phyloP scores from a whole-genome alignment of 2,888 invertebrate genomes.

The Subacronicta megacephala region DNA sequence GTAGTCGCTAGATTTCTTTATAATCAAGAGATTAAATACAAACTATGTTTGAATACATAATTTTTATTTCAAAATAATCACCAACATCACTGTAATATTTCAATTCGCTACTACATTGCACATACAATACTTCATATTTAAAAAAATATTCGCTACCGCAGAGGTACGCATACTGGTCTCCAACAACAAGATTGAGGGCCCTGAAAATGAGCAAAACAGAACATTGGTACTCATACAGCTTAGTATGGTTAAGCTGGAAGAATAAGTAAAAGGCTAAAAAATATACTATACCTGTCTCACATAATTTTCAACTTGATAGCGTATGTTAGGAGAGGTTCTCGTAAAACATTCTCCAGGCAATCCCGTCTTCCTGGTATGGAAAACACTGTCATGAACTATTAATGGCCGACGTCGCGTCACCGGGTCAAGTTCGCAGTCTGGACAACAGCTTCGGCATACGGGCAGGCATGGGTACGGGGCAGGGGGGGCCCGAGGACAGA shows the following conservation, averaged over 20 bases:
- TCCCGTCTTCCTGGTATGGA: slow-evolving; percentile 74
- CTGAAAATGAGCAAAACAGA: slow-evolving; percentile 57
- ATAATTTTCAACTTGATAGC: slow-evolving; percentile 76
- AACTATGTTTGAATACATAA: neutral
- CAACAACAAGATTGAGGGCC: slow-evolving; percentile 72
- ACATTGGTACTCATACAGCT: neutral
- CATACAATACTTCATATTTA: slow-evolving; percentile 13
- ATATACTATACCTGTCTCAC: slow-evolving; percentile 71
- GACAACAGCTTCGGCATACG: slow-evolving; percentile 82
- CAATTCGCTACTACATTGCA: slow-evolving; percentile 18
- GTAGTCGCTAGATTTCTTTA: neutral
- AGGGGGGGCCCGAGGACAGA: slow-evolving; percentile 83
- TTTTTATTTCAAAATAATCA: slow-evolving; percentile 32
- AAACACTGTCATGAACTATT: slow-evolving; percentile 89
- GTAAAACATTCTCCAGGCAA: slow-evolving; percentile 70
- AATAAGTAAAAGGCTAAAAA: neutral
- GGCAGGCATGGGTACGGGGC: slow-evolving; percentile 85
- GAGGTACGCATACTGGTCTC: slow-evolving; percentile 69
- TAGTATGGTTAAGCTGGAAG: neutral
- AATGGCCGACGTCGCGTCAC: slow-evolving; percentile 89
- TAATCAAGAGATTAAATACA: neutral
- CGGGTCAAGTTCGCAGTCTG: slow-evolving; percentile 83
- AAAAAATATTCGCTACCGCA: slow-evolving; percentile 57
- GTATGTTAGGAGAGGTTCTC: slow-evolving; percentile 70
- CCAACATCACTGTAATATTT: slow-evolving; percentile 37